A percentile compares a stretch with the other conserved stretches of the same genome.
These are phyloP conservation scores for Elaeidobius kamerunicus DNA, from an alignment of 2,888 invertebrate species.

Conservation along the genomic window DNA sequence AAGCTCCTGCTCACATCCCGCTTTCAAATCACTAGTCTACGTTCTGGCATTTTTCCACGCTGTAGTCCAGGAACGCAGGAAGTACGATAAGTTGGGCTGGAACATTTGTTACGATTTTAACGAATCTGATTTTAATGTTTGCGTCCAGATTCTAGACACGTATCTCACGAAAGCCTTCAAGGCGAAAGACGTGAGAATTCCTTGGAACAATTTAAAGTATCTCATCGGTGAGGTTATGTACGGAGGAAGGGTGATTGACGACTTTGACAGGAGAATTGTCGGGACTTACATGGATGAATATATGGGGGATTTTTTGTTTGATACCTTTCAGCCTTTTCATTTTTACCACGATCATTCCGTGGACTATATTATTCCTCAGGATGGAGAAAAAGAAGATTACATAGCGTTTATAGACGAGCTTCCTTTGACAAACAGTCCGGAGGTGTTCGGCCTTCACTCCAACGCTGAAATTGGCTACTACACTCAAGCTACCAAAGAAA, in stretches of 20 bases:
- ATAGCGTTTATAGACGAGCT: slow-evolving; percentile 76
- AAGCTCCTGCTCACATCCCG: slow-evolving; percentile 68
- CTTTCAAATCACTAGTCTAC: slow-evolving; percentile 80
- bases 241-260: slow-evolving; percentile 89
- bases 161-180: slow-evolving; percentile 72
- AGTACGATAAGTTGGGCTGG: slow-evolving; percentile 94
- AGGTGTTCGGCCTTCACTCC: slow-evolving; percentile 90
- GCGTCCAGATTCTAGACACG: slow-evolving; percentile 79
- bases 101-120: slow-evolving; percentile 93
- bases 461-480: slow-evolving; percentile 95
- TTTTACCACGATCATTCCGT: slow-evolving; percentile 74
- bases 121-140: slow-evolving; percentile 88
- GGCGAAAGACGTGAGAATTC: slow-evolving; percentile 62
- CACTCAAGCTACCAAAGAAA: slow-evolving; percentile 79
- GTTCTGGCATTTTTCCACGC: slow-evolving; percentile 93
- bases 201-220: slow-evolving; percentile 90
- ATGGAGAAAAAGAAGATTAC: slow-evolving; percentile 65
- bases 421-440: slow-evolving; percentile 82
- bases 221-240: slow-evolving; percentile 95
- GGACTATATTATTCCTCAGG: slow-evolving; percentile 75
- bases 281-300: slow-evolving; percentile 91
- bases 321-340: slow-evolving; percentile 87
- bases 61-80: slow-evolving; percentile 86
- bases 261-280: slow-evolving; percentile 84
- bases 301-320: slow-evolving; percentile 91